Percentiles rank a stretch among this genome's conserved stretches.
Conservation (phyloP, 2,888 invertebrate species). For the Spilarctia lutea region DNA sequence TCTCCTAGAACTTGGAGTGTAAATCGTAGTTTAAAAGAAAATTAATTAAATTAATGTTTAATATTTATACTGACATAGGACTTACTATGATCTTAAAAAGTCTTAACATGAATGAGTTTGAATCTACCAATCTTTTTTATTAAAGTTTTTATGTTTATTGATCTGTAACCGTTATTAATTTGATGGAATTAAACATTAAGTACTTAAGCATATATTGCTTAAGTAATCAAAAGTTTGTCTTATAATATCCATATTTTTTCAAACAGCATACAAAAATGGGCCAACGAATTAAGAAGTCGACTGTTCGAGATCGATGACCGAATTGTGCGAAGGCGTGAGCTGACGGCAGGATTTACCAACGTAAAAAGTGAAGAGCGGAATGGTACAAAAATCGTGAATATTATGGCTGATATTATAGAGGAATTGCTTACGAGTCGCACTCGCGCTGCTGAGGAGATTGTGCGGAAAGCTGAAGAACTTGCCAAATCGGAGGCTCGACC, state of each 20-base stretch:
- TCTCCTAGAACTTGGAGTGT: no score
- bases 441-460: constrained; percentile 73
- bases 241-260: neutral
- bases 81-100: no score
- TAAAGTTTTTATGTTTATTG: neutral
- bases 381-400: constrained; percentile 72
- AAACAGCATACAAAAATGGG: constrained; percentile 74
- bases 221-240: no score
- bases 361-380: constrained; percentile 68
- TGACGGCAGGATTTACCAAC: constrained; percentile 68
- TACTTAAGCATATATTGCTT: neutral
- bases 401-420: constrained; percentile 66
- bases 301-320: constrained; percentile 65
- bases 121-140: no score
- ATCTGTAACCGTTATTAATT: neutral
- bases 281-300: constrained; percentile 67
- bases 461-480: constrained; percentile 73
- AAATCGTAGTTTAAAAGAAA: no score
- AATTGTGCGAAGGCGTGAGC: constrained; percentile 68
- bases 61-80: no score
- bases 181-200: neutral
- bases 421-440: constrained; percentile 66
- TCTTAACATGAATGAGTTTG: no score
- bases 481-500: constrained; percentile 50
- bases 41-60: no score